Evolutionary conservation across 2,113 vertebrate genomes (phyloP).

Genomic region (Pogonocichla stellata): DNA sequence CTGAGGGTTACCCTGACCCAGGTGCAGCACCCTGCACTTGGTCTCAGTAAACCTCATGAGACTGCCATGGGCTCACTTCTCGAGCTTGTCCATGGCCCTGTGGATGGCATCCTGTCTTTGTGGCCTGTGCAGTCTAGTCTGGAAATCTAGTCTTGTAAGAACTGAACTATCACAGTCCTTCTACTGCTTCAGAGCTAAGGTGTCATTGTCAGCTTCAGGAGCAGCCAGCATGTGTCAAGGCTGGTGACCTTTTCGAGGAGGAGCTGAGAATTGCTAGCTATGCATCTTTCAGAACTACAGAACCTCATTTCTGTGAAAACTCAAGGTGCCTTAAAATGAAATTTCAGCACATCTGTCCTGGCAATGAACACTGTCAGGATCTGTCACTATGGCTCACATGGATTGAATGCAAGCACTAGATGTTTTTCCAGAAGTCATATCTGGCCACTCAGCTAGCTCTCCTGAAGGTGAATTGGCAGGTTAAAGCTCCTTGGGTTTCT

Average conservation of each 20-base stretch:
- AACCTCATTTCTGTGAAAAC: background rate
- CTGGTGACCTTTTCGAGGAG: background rate
- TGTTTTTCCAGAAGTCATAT: background rate
- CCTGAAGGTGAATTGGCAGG: background rate
- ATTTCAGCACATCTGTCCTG: background rate
- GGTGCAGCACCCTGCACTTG: background rate
- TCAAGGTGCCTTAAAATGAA: background rate
- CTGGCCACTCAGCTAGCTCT: background rate
- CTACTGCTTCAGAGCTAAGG: background rate
- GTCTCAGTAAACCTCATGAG: background rate
- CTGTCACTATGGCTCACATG: background rate
- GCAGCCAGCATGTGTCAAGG: background rate
- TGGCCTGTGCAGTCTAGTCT: background rate
- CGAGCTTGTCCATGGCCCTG: background rate
- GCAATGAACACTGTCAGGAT: background rate
- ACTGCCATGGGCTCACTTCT: background rate
- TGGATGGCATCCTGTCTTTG: background rate
- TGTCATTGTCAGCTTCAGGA: background rate
- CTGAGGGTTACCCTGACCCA: accelerated
- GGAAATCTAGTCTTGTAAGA: background rate
- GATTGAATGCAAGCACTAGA: background rate
- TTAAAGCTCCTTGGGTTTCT: background rate
- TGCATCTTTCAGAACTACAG: background rate
- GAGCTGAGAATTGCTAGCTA: background rate
- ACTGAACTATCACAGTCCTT: background rate